These are phyloP conservation scores for Tragelaphus strepsiceros DNA, from an alignment of 2,113 vertebrate species.

Conservation along the genomic window DNA sequence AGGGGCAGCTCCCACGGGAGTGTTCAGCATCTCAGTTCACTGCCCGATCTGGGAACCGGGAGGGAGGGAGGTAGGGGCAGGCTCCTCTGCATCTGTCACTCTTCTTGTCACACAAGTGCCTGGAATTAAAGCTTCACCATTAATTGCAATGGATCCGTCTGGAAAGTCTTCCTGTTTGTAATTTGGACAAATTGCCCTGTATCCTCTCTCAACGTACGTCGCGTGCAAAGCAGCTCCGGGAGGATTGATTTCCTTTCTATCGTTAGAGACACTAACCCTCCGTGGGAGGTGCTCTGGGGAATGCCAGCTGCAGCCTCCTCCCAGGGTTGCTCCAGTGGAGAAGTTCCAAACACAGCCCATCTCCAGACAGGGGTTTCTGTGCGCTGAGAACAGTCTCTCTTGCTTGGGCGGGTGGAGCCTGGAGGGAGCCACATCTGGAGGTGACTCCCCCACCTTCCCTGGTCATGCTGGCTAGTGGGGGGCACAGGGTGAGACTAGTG, in stretches of 20 bases:
- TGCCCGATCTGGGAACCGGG: rapidly evolving
- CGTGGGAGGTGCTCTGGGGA: rapidly evolving
- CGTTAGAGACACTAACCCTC: neutral
- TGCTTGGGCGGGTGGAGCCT: neutral
- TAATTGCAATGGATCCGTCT: neutral
- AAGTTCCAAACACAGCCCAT: rapidly evolving
- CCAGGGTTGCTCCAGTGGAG: neutral
- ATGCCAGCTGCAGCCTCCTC: rapidly evolving
- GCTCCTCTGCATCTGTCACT: rapidly evolving
- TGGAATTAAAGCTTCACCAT: neutral
- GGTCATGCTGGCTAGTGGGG: neutral
- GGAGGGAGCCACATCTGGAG: neutral
- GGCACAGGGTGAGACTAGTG: neutral
- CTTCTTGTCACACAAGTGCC: too few relatives aligned
- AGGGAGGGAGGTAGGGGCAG: rapidly evolving
- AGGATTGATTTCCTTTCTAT: neutral
- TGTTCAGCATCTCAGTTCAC: rapidly evolving
- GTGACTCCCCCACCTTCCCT: too few relatives aligned
- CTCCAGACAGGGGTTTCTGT: too few relatives aligned
- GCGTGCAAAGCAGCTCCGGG: rapidly evolving
- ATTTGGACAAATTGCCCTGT: neutral
- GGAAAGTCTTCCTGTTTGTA: neutral
- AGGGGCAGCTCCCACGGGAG: rapidly evolving
- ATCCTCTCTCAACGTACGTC: rapidly evolving
- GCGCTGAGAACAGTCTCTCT: neutral